These are phyloP conservation scores for Chroicocephalus ridibundus DNA, from an alignment of 2,113 vertebrate genomes.

Conservation along the genomic window DNA sequence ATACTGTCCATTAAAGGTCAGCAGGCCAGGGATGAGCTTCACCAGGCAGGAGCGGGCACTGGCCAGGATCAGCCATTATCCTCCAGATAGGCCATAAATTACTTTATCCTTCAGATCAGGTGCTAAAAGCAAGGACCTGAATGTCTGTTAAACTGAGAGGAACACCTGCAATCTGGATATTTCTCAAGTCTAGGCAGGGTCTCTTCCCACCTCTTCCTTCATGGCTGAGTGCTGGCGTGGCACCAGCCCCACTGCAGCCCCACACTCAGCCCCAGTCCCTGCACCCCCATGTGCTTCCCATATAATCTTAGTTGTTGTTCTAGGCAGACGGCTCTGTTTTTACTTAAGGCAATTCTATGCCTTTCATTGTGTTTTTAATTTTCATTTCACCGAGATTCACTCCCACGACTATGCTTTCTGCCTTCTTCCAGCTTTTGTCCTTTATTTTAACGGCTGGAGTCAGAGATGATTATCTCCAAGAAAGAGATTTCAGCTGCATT, in stretches of 20 bases:
- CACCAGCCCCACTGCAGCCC: background rate
- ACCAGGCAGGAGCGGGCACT: background rate
- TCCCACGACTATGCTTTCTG: slow-evolving; percentile 1
- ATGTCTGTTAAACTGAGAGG: fast-evolving
- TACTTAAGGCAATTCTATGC: background rate
- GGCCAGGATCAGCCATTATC: background rate
- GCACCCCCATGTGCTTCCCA: background rate
- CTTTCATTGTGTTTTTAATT: slow-evolving; percentile 41
- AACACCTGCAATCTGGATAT: background rate
- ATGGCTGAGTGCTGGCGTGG: fast-evolving
- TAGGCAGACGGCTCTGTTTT: background rate
- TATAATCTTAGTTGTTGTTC: background rate
- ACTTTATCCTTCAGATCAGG: background rate
- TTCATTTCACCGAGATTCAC: background rate
- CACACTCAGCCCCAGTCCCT: background rate
- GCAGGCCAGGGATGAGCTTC: background rate
- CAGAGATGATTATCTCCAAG: slow-evolving; percentile 44
- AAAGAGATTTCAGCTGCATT: slow-evolving; percentile 27
- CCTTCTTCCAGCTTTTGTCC: slow-evolving; percentile 36
- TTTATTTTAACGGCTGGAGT: slow-evolving; percentile 40
- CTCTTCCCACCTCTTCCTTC: background rate
- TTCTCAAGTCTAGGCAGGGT: background rate
- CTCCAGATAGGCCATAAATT: background rate
- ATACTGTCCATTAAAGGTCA: background rate
- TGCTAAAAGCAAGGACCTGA: background rate